Percentiles rank a stretch among this genome's conserved stretches.
Evolutionary conservation across 2,113 vertebrate genomes (phyloP).

Genomic region (Prochilodus magdalenae): DNA sequence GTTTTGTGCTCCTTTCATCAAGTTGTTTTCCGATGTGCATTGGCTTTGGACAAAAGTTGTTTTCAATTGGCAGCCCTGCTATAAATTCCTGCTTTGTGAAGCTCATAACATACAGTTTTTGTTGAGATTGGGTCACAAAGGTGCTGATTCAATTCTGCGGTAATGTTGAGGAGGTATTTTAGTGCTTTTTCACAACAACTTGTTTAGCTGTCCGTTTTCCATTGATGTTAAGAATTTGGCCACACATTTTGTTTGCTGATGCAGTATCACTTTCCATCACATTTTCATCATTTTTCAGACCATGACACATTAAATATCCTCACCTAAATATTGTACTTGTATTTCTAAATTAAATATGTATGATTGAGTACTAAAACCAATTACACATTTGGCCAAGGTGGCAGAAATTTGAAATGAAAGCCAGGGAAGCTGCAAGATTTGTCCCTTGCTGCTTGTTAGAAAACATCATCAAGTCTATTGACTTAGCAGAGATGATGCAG

Average conservation of each 20-base stretch:
- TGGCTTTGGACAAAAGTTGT: neutral
- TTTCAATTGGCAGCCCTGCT: neutral
- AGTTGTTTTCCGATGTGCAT: neutral
- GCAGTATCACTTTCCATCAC: neutral
- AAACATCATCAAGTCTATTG: too few species aligned
- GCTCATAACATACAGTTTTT: neutral
- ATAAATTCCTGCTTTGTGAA: constrained; percentile 6
- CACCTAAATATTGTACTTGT: too few species aligned
- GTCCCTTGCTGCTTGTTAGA: too few species aligned
- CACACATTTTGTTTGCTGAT: neutral
- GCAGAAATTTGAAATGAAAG: too few species aligned
- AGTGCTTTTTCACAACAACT: neutral
- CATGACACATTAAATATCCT: neutral
- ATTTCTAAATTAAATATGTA: too few species aligned
- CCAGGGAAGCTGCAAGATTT: too few species aligned
- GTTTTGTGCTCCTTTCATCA: neutral
- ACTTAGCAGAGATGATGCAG: too few species aligned
- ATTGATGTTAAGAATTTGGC: neutral
- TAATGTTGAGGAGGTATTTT: neutral
- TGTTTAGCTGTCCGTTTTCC: neutral
- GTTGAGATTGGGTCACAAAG: neutral
- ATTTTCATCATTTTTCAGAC: neutral
- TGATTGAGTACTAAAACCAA: neutral
- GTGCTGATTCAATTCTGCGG: neutral
- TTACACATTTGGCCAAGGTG: too few species aligned